A percentile compares a stretch with the other conserved stretches of the same genome.
These are phyloP conservation scores for Sesamia inferens DNA, from an alignment of 2,888 invertebrate species.

Conservation along the genomic window DNA sequence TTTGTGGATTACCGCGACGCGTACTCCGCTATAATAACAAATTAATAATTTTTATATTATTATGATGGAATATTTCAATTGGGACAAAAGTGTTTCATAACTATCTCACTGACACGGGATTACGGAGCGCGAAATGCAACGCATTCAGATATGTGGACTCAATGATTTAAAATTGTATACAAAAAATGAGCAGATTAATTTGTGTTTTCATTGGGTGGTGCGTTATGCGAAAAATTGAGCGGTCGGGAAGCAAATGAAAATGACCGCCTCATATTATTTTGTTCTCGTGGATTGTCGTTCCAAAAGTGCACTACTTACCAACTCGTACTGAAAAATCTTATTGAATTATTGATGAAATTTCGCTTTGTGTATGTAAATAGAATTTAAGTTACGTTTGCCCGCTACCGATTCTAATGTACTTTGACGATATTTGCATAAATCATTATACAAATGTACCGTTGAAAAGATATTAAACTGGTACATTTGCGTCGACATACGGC, in stretches of 20 bases:
- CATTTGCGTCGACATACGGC: slow-evolving; percentile 59
- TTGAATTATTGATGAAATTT: slow-evolving; percentile 59
- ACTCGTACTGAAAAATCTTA: slow-evolving; percentile 54
- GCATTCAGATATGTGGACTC: slow-evolving; percentile 84
- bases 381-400: slow-evolving; percentile 44
- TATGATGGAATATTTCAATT: slow-evolving; percentile 83
- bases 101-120: slow-evolving; percentile 85
- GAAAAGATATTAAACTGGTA: slow-evolving; percentile 63
- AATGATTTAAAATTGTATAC: slow-evolving; percentile 89
- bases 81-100: slow-evolving; percentile 85
- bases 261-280: slow-evolving; percentile 84
- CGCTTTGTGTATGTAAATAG: slow-evolving; percentile 59
- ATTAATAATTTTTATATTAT: slow-evolving; percentile 78
- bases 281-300: slow-evolving; percentile 80
- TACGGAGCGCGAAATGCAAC: slow-evolving; percentile 81
- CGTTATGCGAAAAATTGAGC: slow-evolving; percentile 89
- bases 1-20: slow-evolving; percentile 73
- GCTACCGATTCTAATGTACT: slow-evolving; percentile 54
- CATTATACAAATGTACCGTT: slow-evolving; percentile 55
- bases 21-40: slow-evolving; percentile 64
- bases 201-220: slow-evolving; percentile 88
- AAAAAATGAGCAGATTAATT: slow-evolving; percentile 90
- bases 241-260: slow-evolving; percentile 85
- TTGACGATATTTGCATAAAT: slow-evolving; percentile 63
- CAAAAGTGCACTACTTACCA: slow-evolving; percentile 72